A percentile compares a stretch with the other conserved stretches of the same genome.
phyloP scores from a whole-genome alignment of 2,797 vertebrate species.

The Chiroxiphia lanceolata region DNA sequence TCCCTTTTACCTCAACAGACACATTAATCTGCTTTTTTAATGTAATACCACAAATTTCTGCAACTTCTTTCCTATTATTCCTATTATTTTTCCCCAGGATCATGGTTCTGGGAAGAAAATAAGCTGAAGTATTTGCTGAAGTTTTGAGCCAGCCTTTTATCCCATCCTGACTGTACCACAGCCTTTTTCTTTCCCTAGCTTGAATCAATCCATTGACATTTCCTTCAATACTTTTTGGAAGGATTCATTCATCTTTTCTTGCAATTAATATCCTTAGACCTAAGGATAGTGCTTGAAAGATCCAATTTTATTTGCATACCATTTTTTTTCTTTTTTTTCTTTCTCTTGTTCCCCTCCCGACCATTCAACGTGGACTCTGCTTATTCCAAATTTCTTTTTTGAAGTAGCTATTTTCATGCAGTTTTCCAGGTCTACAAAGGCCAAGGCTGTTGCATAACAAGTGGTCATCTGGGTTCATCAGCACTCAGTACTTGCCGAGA shows the following conservation, averaged over 20 bases:
- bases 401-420: not conserved
- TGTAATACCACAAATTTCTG: not conserved
- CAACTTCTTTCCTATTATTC: not conserved
- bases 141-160: not conserved
- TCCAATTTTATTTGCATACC: not conserved
- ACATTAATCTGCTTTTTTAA: not conserved
- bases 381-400: not conserved
- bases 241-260: not conserved
- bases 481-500: not conserved
- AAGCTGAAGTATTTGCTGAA: not conserved
- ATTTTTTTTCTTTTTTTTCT: not conserved
- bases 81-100: not conserved
- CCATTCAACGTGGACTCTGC: not conserved
- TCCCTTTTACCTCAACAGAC: not conserved
- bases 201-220: not conserved
- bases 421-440: not conserved
- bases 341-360: not conserved
- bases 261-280: not conserved
- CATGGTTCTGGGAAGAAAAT: not conserved
- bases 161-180: not conserved
- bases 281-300: not conserved
- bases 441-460: not conserved
- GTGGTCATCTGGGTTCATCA: not conserved
- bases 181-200: not conserved
- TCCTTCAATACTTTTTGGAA: not conserved